Percentiles rank a stretch among this genome's conserved stretches.
phyloP scores from a whole-genome alignment of 2,888 invertebrate species.

The Micropterix aruncella region DNA sequence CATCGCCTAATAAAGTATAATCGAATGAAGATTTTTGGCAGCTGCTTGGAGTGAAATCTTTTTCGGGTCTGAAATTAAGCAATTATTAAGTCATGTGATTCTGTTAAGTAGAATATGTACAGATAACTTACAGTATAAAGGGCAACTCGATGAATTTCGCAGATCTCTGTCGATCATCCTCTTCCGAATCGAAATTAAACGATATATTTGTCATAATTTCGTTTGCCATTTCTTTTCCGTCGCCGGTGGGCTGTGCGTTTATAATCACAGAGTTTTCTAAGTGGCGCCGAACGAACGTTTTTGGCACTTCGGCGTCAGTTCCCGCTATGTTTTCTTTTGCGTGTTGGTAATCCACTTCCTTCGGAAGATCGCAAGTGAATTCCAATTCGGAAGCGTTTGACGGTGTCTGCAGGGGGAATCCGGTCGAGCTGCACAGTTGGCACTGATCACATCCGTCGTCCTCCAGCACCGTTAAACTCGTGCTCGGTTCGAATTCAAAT shows the following conservation, averaged over 20 bases:
- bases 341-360: conserved; percentile 24
- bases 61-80: background rate
- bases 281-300: conserved; percentile 28
- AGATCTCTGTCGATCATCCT: background rate
- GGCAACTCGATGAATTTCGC: background rate
- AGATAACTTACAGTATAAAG: background rate
- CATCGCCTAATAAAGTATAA: conserved; percentile 44
- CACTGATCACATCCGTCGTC: conserved; percentile 38
- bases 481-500: conserved; percentile 34
- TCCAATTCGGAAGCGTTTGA: conserved; percentile 66
- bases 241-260: conserved; percentile 15
- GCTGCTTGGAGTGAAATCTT: background rate
- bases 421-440: conserved; percentile 35
- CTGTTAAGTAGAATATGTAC: background rate
- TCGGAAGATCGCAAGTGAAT: conserved; percentile 27
- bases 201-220: conserved; percentile 2
- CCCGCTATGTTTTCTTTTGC: conserved; percentile 23
- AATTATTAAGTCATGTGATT: background rate
- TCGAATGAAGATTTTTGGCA: conserved; percentile 33
- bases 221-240: background rate
- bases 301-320: conserved; percentile 17
- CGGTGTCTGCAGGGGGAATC: conserved; percentile 54
- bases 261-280: conserved; percentile 33
- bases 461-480: conserved; percentile 30
- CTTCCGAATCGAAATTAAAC: conserved; percentile 1